A percentile compares a stretch with the other conserved stretches of the same genome.
These are phyloP conservation scores for Tyria jacobaeae DNA, from an alignment of 2,888 invertebrate genomes.

Conservation along the genomic window DNA sequence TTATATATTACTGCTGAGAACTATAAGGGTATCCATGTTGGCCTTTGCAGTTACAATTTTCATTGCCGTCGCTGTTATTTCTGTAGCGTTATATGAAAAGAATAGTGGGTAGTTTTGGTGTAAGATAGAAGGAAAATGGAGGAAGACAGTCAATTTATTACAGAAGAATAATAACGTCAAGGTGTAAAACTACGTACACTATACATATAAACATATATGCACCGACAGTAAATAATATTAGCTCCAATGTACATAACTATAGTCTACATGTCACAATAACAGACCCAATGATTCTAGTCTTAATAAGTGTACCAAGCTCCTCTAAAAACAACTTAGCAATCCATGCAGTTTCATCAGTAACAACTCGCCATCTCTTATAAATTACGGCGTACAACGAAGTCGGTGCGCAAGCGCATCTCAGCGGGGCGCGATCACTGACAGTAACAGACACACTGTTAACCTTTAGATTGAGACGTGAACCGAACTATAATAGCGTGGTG, in stretches of 20 bases:
- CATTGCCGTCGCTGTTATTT: too few species aligned
- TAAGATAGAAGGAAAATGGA: too few species aligned
- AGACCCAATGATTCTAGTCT: not conserved
- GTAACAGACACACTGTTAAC: conserved; percentile 85
- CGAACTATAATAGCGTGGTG: conserved; percentile 75
- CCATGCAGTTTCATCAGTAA: not conserved
- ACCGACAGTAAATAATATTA: too few species aligned
- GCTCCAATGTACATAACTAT: not conserved
- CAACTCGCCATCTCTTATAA: conserved; percentile 24
- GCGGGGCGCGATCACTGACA: conserved; percentile 84
- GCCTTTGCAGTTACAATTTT: too few species aligned
- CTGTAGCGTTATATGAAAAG: too few species aligned
- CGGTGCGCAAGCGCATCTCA: conserved; percentile 71
- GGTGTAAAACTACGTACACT: too few species aligned
- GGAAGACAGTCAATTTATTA: too few species aligned
- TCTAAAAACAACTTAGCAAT: not conserved
- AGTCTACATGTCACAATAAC: not conserved
- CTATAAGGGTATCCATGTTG: too few species aligned
- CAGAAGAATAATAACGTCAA: too few species aligned
- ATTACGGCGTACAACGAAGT: conserved; percentile 42
- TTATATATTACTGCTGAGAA: too few species aligned
- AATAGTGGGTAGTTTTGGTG: too few species aligned
- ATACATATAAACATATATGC: too few species aligned
- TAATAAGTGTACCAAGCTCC: not conserved
- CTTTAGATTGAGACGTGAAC: conserved; percentile 86